Evolutionary conservation across 2,113 vertebrate species (phyloP).

Genomic region (Malaclemys terrapin): DNA sequence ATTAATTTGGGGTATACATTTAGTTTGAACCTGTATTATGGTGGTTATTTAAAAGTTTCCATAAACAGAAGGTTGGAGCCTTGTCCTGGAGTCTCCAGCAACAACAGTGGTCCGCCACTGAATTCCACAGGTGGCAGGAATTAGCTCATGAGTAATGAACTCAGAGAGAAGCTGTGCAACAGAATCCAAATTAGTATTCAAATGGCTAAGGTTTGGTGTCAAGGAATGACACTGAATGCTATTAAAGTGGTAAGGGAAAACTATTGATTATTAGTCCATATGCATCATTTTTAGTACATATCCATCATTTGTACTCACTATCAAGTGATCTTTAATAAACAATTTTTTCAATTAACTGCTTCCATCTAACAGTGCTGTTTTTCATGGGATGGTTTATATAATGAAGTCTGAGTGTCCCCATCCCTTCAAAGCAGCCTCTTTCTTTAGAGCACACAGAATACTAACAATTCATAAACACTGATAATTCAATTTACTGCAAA

Average conservation of each 20-base stretch:
- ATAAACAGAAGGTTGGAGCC: not conserved
- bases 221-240: not conserved
- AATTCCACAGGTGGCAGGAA: not conserved
- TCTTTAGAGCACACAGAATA: slow-evolving; percentile 22
- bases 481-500: not conserved
- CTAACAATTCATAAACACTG: not conserved
- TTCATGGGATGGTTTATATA: slow-evolving; percentile 7
- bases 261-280: not conserved
- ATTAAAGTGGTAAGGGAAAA: not conserved
- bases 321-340: not conserved
- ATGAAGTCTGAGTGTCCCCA: not conserved
- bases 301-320: not conserved
- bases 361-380: not conserved
- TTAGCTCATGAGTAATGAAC: not conserved
- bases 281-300: not conserved
- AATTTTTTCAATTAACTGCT: not conserved
- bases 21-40: not conserved
- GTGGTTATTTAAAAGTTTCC: not conserved
- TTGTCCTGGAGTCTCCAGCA: not conserved
- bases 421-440: not conserved
- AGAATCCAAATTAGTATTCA: not conserved
- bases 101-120: not conserved
- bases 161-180: not conserved
- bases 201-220: not conserved
- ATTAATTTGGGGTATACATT: no score